Evolutionary conservation across 2,888 invertebrate genomes (phyloP).

Genomic region (Macrophya alboannulata): DNA sequence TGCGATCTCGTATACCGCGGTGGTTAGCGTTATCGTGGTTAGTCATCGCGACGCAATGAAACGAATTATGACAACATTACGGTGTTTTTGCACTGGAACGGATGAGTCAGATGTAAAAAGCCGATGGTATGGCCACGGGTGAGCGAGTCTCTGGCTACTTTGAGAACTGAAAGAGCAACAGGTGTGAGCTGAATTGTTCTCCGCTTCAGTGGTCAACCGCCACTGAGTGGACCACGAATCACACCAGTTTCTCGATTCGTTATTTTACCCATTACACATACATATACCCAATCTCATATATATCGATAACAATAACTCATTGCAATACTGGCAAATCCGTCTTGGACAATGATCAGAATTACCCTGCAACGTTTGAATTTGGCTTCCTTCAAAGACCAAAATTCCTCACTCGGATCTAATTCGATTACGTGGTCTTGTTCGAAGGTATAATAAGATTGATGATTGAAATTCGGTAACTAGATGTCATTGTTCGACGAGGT

Average conservation of each 20-base stretch:
- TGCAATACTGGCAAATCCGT: neutral
- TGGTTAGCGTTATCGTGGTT: slow-evolving; percentile 17
- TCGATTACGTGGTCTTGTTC: neutral
- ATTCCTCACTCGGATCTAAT: neutral
- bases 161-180: slow-evolving; percentile 63
- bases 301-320: neutral
- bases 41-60: slow-evolving; percentile 48
- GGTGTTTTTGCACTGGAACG: slow-evolving; percentile 58
- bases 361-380: neutral
- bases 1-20: neutral
- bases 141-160: slow-evolving; percentile 60
- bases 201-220: slow-evolving; percentile 44
- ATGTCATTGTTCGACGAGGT: neutral
- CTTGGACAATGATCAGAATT: neutral
- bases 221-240: slow-evolving; percentile 25
- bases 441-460: neutral
- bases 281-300: neutral
- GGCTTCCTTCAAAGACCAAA: neutral
- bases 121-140: slow-evolving; percentile 61
- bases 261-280: neutral
- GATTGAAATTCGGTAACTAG: neutral
- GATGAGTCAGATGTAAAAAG: slow-evolving; percentile 59
- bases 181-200: slow-evolving; percentile 58
- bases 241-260: slow-evolving; percentile 1
- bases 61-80: slow-evolving; percentile 59